These are phyloP conservation scores for Acanthochromis polyacanthus DNA, from an alignment of 2,113 vertebrate genomes.

Conservation along the genomic window DNA sequence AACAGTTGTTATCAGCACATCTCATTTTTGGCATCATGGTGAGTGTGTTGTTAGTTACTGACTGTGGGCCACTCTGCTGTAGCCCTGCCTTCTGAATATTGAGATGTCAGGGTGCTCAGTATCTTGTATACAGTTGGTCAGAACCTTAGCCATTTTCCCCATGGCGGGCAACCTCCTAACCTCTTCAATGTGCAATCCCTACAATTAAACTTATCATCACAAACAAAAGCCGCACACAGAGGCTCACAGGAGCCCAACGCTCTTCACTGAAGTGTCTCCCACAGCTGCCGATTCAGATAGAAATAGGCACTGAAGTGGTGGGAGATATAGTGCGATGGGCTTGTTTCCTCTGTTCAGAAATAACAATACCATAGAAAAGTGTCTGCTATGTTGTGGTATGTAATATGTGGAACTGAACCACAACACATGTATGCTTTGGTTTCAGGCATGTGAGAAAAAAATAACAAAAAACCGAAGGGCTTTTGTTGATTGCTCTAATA, in stretches of 20 bases:
- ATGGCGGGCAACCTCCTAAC: constrained; percentile 54
- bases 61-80: constrained; percentile 1
- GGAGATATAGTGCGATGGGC: constrained; percentile 24
- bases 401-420: constrained; percentile 20
- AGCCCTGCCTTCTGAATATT: not conserved
- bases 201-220: constrained; percentile 78
- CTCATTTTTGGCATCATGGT: not conserved
- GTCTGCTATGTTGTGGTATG: constrained; percentile 34
- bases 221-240: constrained; percentile 75
- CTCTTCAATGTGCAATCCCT: constrained; percentile 69
- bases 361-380: constrained; percentile 50
- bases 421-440: constrained; percentile 49
- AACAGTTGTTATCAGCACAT: not conserved
- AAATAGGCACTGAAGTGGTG: constrained; percentile 72
- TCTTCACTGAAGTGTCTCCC: constrained; percentile 77
- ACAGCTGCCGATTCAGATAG: constrained; percentile 73
- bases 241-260: constrained; percentile 56
- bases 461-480: too few species aligned
- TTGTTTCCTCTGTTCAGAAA: constrained; percentile 55
- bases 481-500: not conserved
- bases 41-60: constrained; percentile 15
- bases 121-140: constrained; percentile 33
- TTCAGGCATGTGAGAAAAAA: constrained; percentile 8
- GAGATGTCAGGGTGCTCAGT: constrained; percentile 19
- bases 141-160: constrained; percentile 38